A percentile compares a stretch with the other conserved stretches of the same genome.
Evolutionary conservation across 2,113 vertebrate species (phyloP).

Genomic region (Peromyscus leucopus): DNA sequence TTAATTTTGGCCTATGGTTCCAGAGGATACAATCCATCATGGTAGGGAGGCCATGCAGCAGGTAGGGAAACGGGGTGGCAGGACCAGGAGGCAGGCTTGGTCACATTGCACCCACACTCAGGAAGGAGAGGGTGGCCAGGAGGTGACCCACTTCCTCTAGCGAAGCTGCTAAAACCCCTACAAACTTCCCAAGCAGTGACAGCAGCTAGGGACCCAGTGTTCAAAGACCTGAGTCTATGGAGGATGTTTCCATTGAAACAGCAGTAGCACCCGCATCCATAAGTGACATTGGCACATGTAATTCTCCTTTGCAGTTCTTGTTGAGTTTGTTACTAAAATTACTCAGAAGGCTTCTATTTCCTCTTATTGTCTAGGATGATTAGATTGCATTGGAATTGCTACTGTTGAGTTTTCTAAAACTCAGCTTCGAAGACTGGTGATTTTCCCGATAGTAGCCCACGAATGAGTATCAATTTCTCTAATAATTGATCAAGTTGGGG

Average conservation of each 20-base stretch:
- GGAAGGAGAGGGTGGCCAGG: neutral
- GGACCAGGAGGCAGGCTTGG: neutral
- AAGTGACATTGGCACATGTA: neutral
- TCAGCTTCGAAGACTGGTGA: neutral
- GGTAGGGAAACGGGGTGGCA: neutral
- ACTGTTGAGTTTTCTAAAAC: conserved; percentile 19
- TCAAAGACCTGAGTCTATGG: neutral
- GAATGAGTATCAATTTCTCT: conserved; percentile 43
- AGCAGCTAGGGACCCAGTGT: neutral
- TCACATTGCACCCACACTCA: neutral
- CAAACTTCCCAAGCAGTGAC: neutral
- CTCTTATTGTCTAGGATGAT: conserved; percentile 10
- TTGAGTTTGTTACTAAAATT: neutral
- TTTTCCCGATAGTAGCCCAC: neutral
- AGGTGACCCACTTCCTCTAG: neutral
- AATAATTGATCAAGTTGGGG: conserved; percentile 31
- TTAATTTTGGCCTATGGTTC: neutral
- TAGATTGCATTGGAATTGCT: neutral
- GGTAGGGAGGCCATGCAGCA: neutral
- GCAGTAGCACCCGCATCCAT: neutral
- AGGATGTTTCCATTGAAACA: neutral
- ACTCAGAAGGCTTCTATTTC: neutral
- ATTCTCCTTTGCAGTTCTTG: conserved; percentile 27
- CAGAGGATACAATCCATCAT: too few relatives aligned
- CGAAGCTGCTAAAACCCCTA: too few relatives aligned